Conservation (phyloP, 2,888 invertebrate species). For the Xestobium rufovillosum region DNA sequence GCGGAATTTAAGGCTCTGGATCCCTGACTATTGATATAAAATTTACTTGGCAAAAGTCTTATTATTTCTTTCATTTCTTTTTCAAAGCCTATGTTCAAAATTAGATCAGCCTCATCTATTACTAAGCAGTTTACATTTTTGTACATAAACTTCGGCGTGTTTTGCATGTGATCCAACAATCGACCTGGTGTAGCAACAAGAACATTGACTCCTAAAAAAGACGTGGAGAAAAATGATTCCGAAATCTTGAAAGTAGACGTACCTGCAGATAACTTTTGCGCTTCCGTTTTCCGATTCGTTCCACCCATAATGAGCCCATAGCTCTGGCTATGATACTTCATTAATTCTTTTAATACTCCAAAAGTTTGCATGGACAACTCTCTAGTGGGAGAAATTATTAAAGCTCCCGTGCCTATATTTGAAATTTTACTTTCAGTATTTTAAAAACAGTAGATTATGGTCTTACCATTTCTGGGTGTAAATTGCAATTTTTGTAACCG, state of each 20-base stretch:
- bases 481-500: slow-evolving; percentile 67
- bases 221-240: slow-evolving; percentile 32
- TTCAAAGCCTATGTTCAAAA: slow-evolving; percentile 95
- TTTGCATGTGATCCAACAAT: slow-evolving; percentile 88
- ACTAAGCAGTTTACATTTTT: slow-evolving; percentile 92
- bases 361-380: slow-evolving; percentile 98
- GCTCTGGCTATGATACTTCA: slow-evolving; percentile 87
- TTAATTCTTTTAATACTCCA: slow-evolving; percentile 90
- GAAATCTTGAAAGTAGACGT: too few relatives aligned
- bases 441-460: not conserved
- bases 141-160: slow-evolving; percentile 77
- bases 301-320: slow-evolving; percentile 96
- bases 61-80: slow-evolving; percentile 94
- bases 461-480: slow-evolving; percentile 62
- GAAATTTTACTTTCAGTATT: slow-evolving; percentile 7
- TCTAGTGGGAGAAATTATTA: slow-evolving; percentile 92
- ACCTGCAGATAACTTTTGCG: slow-evolving; percentile 80
- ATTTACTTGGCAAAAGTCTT: slow-evolving; percentile 83
- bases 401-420: slow-evolving; percentile 74
- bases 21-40: slow-evolving; percentile 6
- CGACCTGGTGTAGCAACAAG: slow-evolving; percentile 94
- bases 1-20: too few relatives aligned
- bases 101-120: slow-evolving; percentile 97
- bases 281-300: slow-evolving; percentile 83
- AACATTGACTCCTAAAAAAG: slow-evolving; percentile 90